Conservation (phyloP, 2,888 invertebrate genomes). For the Sturmia bella region DNA sequence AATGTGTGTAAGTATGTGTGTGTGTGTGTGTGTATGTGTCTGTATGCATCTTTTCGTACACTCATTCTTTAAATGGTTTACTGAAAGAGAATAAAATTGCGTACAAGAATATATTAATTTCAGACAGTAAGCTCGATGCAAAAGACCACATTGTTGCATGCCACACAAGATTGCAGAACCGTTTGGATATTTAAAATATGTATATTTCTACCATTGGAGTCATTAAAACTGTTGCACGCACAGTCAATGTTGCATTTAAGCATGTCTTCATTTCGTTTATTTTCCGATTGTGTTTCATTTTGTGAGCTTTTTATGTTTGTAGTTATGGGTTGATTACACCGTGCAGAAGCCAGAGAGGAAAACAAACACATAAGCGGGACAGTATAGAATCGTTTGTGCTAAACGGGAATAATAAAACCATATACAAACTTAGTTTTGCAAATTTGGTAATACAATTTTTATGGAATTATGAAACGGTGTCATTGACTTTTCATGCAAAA, state of each 20-base stretch:
- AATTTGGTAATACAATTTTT: too few species aligned
- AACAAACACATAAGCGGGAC: too few species aligned
- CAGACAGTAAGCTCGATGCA: constrained; percentile 2
- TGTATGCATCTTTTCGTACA: neutral
- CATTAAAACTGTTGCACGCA: constrained; percentile 1
- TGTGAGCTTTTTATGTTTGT: constrained; percentile 11
- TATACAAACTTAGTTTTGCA: too few species aligned
- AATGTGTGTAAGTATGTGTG: neutral
- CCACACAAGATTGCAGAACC: neutral
- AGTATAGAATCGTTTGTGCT: too few species aligned
- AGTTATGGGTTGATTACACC: constrained; percentile 42
- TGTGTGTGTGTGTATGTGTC: neutral
- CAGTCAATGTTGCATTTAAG: neutral
- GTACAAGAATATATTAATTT: constrained; percentile 42
- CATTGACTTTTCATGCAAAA: too few species aligned
- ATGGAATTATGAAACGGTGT: too few species aligned
- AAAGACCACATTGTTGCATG: constrained; percentile 20
- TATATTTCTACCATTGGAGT: neutral
- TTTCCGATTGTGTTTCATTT: constrained; percentile 9
- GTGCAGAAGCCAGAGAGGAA: too few species aligned
- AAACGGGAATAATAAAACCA: too few species aligned
- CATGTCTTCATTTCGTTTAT: neutral
- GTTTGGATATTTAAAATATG: neutral
- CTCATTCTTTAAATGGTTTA: constrained; percentile 35
- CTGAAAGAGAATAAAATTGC: constrained; percentile 49